A percentile compares a stretch with the other conserved stretches of the same genome.
phyloP scores from a whole-genome alignment of 2,797 vertebrate species.

The Muscicapa striata region DNA sequence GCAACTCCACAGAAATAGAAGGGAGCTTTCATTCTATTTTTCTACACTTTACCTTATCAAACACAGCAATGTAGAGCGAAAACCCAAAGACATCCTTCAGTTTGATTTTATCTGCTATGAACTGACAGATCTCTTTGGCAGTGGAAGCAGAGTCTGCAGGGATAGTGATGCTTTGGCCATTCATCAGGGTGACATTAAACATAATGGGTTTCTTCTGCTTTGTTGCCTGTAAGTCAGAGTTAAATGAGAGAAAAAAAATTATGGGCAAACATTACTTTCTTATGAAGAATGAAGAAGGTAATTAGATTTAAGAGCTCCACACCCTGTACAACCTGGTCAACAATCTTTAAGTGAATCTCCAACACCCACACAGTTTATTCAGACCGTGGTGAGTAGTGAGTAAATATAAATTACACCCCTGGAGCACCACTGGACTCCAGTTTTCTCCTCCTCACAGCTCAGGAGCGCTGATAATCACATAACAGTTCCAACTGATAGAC shows the following conservation, averaged over 20 bases:
- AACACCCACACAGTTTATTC: background rate
- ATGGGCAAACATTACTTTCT: background rate
- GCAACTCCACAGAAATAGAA: background rate
- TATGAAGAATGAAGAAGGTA: background rate
- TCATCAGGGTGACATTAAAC: constrained; percentile 85
- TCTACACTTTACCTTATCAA: constrained; percentile 86
- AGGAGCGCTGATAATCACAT: background rate
- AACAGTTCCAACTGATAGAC: background rate
- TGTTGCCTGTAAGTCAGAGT: constrained; percentile 82
- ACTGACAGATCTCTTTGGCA: constrained; percentile 87
- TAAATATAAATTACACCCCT: background rate
- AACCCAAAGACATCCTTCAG: constrained; percentile 91
- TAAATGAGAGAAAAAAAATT: background rate
- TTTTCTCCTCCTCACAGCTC: background rate
- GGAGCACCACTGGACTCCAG: background rate
- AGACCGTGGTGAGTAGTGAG: background rate
- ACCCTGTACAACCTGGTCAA: background rate
- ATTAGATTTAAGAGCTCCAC: background rate
- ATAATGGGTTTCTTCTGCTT: constrained; percentile 89
- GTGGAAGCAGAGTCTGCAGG: constrained; percentile 90
- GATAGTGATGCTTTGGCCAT: constrained; percentile 83
- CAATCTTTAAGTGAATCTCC: background rate
- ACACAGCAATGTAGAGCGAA: constrained; percentile 90
- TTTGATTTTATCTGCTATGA: constrained; percentile 82
- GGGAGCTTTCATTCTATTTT: background rate